Evolutionary conservation across 2,888 invertebrate genomes (phyloP), one percentile per base, ranked within the genome.

Genomic region (Peribatodes rhomboidaria): DNA sequence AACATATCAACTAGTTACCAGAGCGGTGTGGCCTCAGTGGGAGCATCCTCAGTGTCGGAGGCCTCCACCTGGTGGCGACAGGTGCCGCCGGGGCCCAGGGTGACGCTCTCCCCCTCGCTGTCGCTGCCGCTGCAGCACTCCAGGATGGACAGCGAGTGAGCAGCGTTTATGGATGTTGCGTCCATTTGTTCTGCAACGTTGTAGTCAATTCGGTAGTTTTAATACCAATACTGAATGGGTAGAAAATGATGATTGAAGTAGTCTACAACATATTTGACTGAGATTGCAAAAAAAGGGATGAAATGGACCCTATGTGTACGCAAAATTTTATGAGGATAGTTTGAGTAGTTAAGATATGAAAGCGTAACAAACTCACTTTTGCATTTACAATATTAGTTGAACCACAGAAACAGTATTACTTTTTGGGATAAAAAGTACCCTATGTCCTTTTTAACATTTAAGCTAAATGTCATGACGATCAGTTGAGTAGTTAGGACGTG

Each of bases 111-210:
- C 0, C 81, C 81, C 50, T 93, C 92, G 10, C 89, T 89, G 67
- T 92, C 93, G 20, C 88, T 90, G n/a, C 80, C 89, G 61, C 88
- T 89, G 0, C 82, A 87, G 55, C 85, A 92, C 65, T 93, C 93
- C 84, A 93, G 87, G 16, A 92, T 78, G 0, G 83, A 50, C 0
- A 87, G 67, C 0, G 90, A 88, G 53, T 83, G 79, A 0, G 83
- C 68, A 0, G 84, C 75, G 77, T 93, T 93, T 10, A 93, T 83
- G 0, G 87, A 69, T 0, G 83, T 81, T 0, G 90, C 92, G 75
- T 93, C 90, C 14, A 94, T 87, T 82, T 93, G 89, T 71, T 92
- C 94, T 94, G 82, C 0, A 80, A 80, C n/a, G 50, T 31, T 8
- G 13, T 0, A 20, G 37, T n/a, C 16, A 41, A 8, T 41, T 0